Conservation (phyloP, 2,797 vertebrate genomes). For the Pampus argenteus region DNA sequence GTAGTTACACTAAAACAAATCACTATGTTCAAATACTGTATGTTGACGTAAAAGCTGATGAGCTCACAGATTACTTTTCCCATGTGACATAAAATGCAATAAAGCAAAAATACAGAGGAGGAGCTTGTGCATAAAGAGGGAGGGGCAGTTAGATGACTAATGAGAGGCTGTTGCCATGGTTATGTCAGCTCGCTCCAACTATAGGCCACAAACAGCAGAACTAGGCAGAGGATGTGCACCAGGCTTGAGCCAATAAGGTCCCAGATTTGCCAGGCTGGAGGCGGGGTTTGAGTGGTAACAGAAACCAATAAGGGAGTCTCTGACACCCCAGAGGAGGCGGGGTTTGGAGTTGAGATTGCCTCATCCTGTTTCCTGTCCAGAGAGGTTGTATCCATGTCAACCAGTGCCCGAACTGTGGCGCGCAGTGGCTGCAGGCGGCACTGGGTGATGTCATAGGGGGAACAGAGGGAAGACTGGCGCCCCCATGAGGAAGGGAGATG, state of each 20-base stretch:
- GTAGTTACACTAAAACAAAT: not conserved
- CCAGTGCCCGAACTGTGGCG: constrained; percentile 89
- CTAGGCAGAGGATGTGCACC: constrained; percentile 92
- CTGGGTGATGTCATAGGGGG: constrained; percentile 95
- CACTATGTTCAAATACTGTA: not conserved
- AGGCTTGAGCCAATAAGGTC: constrained; percentile 94
- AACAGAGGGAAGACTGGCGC: constrained; percentile 93
- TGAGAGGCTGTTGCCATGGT: constrained; percentile 57
- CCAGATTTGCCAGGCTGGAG: constrained; percentile 92
- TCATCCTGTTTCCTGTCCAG: constrained; percentile 55
- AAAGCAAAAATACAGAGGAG: constrained; percentile 17
- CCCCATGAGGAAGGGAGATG: constrained; percentile 58
- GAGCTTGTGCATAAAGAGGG: constrained; percentile 24
- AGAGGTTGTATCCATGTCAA: constrained; percentile 85
- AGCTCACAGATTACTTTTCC: constrained; percentile 2
- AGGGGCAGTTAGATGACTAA: constrained; percentile 46
- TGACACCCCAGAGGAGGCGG: constrained; percentile 35
- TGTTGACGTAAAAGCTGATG: not conserved
- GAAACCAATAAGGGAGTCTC: constrained; percentile 65
- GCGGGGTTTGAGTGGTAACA: constrained; percentile 87
- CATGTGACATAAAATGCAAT: constrained; percentile 47
- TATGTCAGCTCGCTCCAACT: constrained; percentile 92
- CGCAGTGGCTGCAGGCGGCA: constrained; percentile 90
- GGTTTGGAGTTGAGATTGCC: constrained; percentile 42
- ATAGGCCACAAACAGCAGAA: constrained; percentile 93